Evolutionary conservation across 2,797 vertebrate species (phyloP), one percentile per base, ranked within the genome.

Genomic region (Paratrypauchen microcephalus): DNA sequence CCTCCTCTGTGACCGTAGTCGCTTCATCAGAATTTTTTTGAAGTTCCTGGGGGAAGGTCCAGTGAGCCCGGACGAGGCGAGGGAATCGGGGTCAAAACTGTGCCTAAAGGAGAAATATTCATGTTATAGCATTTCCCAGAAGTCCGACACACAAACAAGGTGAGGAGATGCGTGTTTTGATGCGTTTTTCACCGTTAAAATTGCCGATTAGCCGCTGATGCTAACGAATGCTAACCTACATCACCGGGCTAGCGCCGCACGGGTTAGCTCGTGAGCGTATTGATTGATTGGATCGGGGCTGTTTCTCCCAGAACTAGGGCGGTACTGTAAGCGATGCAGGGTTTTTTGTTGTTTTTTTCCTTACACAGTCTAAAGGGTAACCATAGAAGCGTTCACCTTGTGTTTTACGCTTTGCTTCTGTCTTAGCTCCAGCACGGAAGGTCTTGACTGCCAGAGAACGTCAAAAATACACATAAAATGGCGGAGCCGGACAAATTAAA

Each of bases 401-500:
- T 55, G 19, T 63, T 13, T 69, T 28, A 63, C 2, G 75, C n/a
- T 73, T 21, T 71, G 55, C 45, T 56, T 66, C 21, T 28, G 70
- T 80, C 66, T 52, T 79, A 83, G 85, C 87, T 81, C 76, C 82
- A 66, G 64, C 78, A 48, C 80, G 69, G 77, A 82, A 89, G 85
- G 82, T 86, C 89, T 86, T 72, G 79, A 76, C 85, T 86, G 83
- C 86, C 80, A 77, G 89, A 91, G 87, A 88, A 89, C 88, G 87
- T 83, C 88, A 87, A 81, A 88, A 47, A 91, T 85, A 88, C 80
- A 85, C 82, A 86, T 92, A 95, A 95, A 94, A 95, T 95, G 94
- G 94, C 94, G 92, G 94, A 95, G 88, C 92, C 93, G 87, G 94
- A 95, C 92, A 95, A 95, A 93, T 91, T 95, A 93, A 95, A 95